phyloP scores from a whole-genome alignment of 2,113 vertebrate genomes.

The Pomatostomus ruficeps region DNA sequence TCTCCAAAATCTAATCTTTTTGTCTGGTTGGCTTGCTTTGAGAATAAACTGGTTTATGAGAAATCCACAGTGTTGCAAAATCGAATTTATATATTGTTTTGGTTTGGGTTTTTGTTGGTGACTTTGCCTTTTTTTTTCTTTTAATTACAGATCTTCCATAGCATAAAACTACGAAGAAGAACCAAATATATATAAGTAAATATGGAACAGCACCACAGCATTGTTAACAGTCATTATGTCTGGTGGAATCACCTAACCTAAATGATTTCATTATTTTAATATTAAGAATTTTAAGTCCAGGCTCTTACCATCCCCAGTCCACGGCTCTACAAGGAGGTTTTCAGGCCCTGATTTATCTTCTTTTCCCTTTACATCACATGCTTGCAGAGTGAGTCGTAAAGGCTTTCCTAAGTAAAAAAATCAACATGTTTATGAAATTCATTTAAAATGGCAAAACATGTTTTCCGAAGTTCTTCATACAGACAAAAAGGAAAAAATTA shows the following conservation, averaged over 20 bases:
- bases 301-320: slow-evolving; percentile 88
- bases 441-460: not conserved
- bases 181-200: not conserved
- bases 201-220: not conserved
- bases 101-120: not conserved
- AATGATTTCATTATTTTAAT: not conserved
- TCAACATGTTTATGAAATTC: not conserved
- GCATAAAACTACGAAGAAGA: not conserved
- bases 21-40: not conserved
- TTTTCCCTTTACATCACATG: slow-evolving; percentile 96
- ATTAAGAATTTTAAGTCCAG: not conserved
- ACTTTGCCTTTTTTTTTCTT: not conserved
- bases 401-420: slow-evolving; percentile 78
- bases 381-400: slow-evolving; percentile 87
- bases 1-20: not conserved
- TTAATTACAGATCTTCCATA: not conserved
- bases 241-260: not conserved
- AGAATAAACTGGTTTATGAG: not conserved
- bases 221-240: not conserved
- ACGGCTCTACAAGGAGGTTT: slow-evolving; percentile 86
- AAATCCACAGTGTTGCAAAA: not conserved
- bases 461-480: not conserved
- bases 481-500: not conserved
- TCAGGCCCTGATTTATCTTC: slow-evolving; percentile 96
- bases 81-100: not conserved